Evolutionary conservation across 1,140 invertebrate genomes (phyloP), one percentile per base, ranked within the genome.

Genomic region (Anoplolepis gracilipes): DNA sequence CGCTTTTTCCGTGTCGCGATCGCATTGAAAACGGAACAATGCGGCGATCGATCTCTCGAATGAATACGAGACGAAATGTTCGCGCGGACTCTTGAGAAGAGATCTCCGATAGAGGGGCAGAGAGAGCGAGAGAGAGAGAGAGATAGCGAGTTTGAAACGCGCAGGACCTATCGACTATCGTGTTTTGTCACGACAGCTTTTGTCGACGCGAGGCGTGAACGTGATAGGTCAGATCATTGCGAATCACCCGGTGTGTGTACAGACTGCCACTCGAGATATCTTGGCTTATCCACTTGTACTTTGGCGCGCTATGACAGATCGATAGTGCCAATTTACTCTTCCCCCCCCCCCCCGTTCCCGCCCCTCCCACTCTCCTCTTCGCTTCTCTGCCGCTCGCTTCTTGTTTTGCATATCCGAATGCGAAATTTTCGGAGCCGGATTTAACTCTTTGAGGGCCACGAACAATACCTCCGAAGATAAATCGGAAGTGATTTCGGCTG

Each of bases 281-380:
- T 82, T 82, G 78, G 78, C 36, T 82, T 46, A 73, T 82, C 78
- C 78, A 82, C 78, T 82, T 82, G 78, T 82, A 82, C 78, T 82
- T 82, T 22, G 78, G 33, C 42, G 57, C 59, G 78, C 78, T 42
- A 82, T 46, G 36, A 33, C 78, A 82, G 67, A 82, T 82, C 78
- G 53, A 82, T 82, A 82, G 78, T 42, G 53, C 78, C 78, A 82
- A 82, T 82, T 82, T 73, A 42, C 67, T 61, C 28, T 70, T 6
- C 30, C 61, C 22, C 16, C 28, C 33, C n/a, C n/a, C n/a, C n/a
- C n/a, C n/a, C n/a, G n/a, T n/a, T n/a, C n/a, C n/a, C n/a, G n/a
- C n/a, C n/a, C n/a, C n/a, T n/a, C n/a, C n/a, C n/a, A n/a, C n/a
- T n/a, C n/a, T n/a, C n/a, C n/a, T n/a, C n/a, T n/a, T n/a, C n/a